Base-by-base conservation (phyloP, 2,797 vertebrate genomes). In the Sorex maritimensis region DNA sequence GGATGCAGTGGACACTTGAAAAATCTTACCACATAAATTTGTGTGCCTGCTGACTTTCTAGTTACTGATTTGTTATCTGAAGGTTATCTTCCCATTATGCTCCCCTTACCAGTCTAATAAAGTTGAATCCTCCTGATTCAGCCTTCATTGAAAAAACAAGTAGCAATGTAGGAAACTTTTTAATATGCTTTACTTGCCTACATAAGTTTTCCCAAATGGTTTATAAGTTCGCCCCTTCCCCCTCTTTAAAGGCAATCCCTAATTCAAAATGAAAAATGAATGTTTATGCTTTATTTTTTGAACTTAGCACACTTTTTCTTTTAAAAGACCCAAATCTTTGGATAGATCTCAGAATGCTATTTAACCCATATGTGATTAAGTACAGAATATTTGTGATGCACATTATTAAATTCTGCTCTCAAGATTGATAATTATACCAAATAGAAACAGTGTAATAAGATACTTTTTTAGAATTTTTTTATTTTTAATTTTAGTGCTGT, bases 51-150 rank as follows among this genome's bases (percentile, higher is more conserved):
- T 83, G 38, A 30, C 24, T 79, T 74, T 86, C 63, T 30, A 41
- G 75, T 71, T 58, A 86, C 68, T 65, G 14, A 38, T 72, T 93
- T 77, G 69, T 91, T 68, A 75, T 63, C 61, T 85, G 67, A 30
- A n/a, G 2, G 61, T 90, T 92, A 46, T 79, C 38, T 81, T 28
- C 9, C 41, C 38, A 49, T 71, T 83, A 75, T 34, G 21, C 15
- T 69, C 83, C 63, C 91, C 81, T 92, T 94, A 86, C 30, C 65
- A 28, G 88, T 94, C 90, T 82, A 82, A 80, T 92, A 73, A 77
- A 79, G 28, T 80, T 17, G 61, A 92, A 87, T 26, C 17, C 46
- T 68, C 86, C 44, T 83, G 28, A 77, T 78, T 28, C 38, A 92
- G 46, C 65, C 80, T 87, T 79, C 84, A 26, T 69, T 23, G 75